A percentile compares a stretch with the other conserved stretches of the same genome.
phyloP scores from a whole-genome alignment of 2,113 vertebrate species.

The Urocynchramus pylzowi region DNA sequence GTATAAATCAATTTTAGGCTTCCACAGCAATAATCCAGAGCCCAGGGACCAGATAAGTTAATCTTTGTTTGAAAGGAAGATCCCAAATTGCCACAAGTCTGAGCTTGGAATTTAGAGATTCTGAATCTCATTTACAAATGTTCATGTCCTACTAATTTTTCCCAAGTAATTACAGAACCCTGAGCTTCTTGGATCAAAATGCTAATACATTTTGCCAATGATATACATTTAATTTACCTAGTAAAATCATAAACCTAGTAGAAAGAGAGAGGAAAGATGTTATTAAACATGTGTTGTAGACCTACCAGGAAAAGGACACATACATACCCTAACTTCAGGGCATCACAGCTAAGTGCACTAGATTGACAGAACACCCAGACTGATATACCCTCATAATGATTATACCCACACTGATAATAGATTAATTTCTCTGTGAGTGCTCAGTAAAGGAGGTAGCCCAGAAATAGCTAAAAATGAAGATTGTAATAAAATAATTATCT shows the following conservation, averaged over 20 bases:
- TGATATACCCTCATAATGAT: background rate
- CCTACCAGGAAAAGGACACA: background rate
- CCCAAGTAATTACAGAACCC: background rate
- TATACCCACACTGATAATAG: background rate
- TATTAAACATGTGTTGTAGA: background rate
- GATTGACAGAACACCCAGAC: background rate
- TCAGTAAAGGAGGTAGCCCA: background rate
- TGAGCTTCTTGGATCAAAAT: background rate
- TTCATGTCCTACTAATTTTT: background rate
- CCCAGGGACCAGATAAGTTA: background rate
- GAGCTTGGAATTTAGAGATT: background rate
- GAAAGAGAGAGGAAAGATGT: background rate
- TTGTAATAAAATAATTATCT: background rate
- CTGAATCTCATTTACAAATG: background rate
- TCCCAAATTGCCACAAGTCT: background rate
- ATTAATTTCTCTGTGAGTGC: background rate
- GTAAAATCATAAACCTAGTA: background rate
- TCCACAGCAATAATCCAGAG: background rate
- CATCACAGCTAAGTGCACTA: background rate
- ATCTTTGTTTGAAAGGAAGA: background rate
- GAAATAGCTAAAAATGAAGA: background rate
- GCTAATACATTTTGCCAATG: background rate
- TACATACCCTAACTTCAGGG: background rate
- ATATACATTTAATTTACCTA: background rate
- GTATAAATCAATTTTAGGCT: background rate